A percentile compares a stretch with the other conserved stretches of the same genome.
phyloP scores from a whole-genome alignment of 2,888 invertebrate genomes.

The Atethmia centrago region DNA sequence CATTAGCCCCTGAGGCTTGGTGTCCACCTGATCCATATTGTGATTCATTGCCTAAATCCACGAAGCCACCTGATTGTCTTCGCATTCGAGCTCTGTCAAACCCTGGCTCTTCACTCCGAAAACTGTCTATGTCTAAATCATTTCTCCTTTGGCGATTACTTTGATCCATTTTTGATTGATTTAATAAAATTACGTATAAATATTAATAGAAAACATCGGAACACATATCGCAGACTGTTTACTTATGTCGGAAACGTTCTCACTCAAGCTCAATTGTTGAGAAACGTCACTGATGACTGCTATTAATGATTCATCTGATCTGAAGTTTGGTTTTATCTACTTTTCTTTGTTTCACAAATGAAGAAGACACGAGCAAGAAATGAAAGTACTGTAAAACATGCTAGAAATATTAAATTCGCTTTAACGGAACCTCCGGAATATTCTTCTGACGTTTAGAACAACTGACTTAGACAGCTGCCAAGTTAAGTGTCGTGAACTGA shows the following conservation, averaged over 20 bases:
- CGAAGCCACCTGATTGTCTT: slow-evolving; percentile 93
- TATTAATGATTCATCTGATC: neutral
- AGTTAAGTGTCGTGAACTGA: neutral
- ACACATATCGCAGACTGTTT: slow-evolving; percentile 55
- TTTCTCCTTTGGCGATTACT: slow-evolving; percentile 79
- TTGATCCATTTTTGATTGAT: slow-evolving; percentile 80
- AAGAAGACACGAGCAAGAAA: neutral
- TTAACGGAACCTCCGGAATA: neutral
- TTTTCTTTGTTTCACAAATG: slow-evolving; percentile 44
- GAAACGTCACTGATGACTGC: slow-evolving; percentile 47
- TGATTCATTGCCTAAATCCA: slow-evolving; percentile 94
- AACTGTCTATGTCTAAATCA: slow-evolving; percentile 86
- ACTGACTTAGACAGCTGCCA: neutral
- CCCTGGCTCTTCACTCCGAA: slow-evolving; percentile 84
- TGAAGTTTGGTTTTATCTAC: neutral
- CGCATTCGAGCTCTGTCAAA: slow-evolving; percentile 90
- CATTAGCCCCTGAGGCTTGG: slow-evolving; percentile 96
- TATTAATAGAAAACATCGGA: slow-evolving; percentile 56
- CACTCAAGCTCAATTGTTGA: neutral
- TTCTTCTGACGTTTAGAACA: slow-evolving; percentile 14
- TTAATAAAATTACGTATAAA: slow-evolving; percentile 45
- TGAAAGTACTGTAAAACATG: slow-evolving; percentile 14
- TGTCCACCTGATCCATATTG: slow-evolving; percentile 95
- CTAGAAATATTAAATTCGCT: slow-evolving; percentile 29
- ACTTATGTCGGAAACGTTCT: slow-evolving; percentile 54